Evolutionary conservation across 2,888 invertebrate species (phyloP).

Genomic region (Diogma glabrata): DNA sequence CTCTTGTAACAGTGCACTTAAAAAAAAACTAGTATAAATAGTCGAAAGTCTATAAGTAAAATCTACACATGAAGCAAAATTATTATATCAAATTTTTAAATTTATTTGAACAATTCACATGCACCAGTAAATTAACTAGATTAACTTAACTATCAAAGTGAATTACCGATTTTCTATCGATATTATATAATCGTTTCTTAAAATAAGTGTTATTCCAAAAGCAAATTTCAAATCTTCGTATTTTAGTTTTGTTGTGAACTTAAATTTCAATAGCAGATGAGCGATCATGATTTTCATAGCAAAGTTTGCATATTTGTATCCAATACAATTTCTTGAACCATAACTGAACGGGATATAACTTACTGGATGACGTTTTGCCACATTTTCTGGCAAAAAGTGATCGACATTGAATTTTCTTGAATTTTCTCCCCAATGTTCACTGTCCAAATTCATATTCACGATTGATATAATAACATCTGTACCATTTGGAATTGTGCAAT

Average conservation of each 20-base stretch:
- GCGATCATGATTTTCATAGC: neutral
- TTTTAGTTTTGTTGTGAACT: neutral
- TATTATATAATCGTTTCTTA: neutral
- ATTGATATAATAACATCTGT: neutral
- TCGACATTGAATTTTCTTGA: neutral
- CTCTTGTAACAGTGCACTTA: no score
- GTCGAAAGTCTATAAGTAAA: no score
- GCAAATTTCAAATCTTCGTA: neutral
- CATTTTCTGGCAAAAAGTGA: neutral
- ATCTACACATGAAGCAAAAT: no score
- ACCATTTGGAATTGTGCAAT: neutral
- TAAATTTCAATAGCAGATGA: neutral
- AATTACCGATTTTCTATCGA: neutral
- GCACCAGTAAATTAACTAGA: no score
- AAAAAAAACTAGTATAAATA: no score
- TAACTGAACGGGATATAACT: slow-evolving; percentile 4
- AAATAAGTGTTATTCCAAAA: neutral
- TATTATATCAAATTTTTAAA: no score
- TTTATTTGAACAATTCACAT: no score
- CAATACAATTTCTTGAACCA: slow-evolving; percentile 2
- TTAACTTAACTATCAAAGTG: no score
- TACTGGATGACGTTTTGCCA: neutral
- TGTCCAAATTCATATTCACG: neutral
- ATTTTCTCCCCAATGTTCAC: slow-evolving; percentile 3
- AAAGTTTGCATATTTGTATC: neutral